phyloP scores from a whole-genome alignment of 2,888 invertebrate genomes.

The Pyrocoelia pectoralis region DNA sequence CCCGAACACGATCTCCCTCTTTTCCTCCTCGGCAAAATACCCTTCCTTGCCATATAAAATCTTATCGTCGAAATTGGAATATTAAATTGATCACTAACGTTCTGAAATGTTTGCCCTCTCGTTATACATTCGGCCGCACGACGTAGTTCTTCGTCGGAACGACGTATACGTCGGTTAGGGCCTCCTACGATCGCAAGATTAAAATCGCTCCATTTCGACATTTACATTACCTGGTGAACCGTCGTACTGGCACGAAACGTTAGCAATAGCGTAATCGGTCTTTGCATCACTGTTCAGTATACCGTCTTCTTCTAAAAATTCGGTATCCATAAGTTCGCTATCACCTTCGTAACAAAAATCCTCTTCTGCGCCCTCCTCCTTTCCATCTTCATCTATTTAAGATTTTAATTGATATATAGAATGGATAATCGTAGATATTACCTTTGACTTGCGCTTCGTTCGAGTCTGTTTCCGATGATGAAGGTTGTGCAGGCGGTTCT shows the following conservation, averaged over 20 bases:
- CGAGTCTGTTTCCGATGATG: conserved; percentile 58
- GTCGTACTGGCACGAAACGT: conserved; percentile 72
- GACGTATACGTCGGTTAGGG: conserved; percentile 67
- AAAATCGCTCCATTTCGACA: neutral
- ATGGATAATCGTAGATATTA: too few relatives aligned
- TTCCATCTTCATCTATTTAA: conserved; percentile 37
- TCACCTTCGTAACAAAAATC: conserved; percentile 58
- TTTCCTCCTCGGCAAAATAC: conserved; percentile 80
- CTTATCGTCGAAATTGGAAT: conserved; percentile 88
- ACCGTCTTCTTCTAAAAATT: conserved; percentile 56
- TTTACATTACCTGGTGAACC: conserved; percentile 51
- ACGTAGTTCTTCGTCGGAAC: conserved; percentile 79
- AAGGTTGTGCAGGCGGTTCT: conserved; percentile 51
- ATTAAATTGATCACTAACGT: conserved; percentile 85
- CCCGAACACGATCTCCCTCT: conserved; percentile 71
- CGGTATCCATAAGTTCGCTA: conserved; percentile 57
- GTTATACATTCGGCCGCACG: conserved; percentile 86
- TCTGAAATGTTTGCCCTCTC: conserved; percentile 88
- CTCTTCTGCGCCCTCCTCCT: conserved; percentile 53
- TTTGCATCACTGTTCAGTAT: conserved; percentile 49
- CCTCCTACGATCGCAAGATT: conserved; percentile 34
- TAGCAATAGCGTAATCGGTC: conserved; percentile 65
- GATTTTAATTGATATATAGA: too few relatives aligned
- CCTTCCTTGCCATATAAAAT: conserved; percentile 88
- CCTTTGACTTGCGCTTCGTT: conserved; percentile 51